phyloP scores from a whole-genome alignment of 2,797 vertebrate species.

The Leucoraja ocellata region DNA sequence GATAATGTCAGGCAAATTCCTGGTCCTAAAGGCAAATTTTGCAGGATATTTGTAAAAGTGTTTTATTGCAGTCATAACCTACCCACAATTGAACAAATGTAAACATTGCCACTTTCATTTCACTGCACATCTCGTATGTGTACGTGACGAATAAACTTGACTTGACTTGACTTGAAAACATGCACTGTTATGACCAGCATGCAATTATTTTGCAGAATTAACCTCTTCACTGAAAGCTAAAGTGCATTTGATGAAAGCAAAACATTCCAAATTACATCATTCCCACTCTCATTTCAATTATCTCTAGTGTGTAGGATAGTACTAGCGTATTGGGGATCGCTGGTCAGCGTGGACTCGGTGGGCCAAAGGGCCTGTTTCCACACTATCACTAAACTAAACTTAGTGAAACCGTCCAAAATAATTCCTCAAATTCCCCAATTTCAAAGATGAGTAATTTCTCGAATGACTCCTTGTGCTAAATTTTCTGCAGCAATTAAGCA shows the following conservation, averaged over 20 bases:
- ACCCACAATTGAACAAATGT: constrained; percentile 10
- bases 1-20: constrained; percentile 8
- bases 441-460: neutral
- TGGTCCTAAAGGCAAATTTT: neutral
- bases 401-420: neutral
- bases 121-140: no score
- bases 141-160: no score
- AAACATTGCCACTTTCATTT: neutral
- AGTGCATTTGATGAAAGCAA: neutral
- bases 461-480: neutral
- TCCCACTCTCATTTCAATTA: neutral
- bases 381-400: no score
- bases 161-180: neutral
- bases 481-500: no score
- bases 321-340: no score
- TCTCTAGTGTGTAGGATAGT: no score
- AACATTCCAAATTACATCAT: neutral
- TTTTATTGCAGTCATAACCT: constrained; percentile 16
- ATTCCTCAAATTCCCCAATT: neutral
- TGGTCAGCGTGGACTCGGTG: no score
- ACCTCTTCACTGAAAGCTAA: constrained; percentile 18
- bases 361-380: no score
- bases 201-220: neutral
- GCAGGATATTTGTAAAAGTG: neutral
- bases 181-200: neutral